Base-by-base conservation (phyloP, 2,797 vertebrate genomes). In the Helarctos malayanus region DNA sequence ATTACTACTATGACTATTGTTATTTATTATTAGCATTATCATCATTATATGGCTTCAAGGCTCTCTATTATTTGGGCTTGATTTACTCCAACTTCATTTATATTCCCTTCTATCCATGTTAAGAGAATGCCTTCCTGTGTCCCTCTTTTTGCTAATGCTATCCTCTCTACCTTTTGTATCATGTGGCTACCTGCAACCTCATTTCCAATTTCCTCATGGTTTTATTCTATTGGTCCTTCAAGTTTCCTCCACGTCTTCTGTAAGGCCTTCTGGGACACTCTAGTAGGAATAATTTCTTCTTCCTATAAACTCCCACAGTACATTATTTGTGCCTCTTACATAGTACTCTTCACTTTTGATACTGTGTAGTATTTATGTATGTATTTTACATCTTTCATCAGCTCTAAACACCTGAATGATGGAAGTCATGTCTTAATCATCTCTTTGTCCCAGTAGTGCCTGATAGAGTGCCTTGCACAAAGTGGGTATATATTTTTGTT, bases 201-300 rank as follows among this genome's bases (percentile, higher is more conserved):
- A 63, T 92, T 57, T 65, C 29, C 27, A 63, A 16, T 38, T 82
- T 88, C 41, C 25, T 82, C n/a, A 45, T 21, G 4, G 16, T 14
- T 91, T 96, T 93, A 94, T 86, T 86, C 27, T 75, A 45, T 61
- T 81, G n/a, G 52, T 41, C n/a, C 38, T 82, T 87, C 15, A 75
- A 71, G 13, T 0, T 83, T 12, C 68, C 83, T 92, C 71, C 7
- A 69, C 41, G 29, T 93, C 9, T 29, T 87, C 38, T 54, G 10
- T 25, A 93, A 41, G 69, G 52, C 5, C 49, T 82, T 93, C 18
- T 47, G 12, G 54, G 35, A 89, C 57, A 92, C 12, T 88, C 25
- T 27, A 88, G 12, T n/a, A 41, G 54, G 56, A 80, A 85, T 63
- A 69, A 54, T 52, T 85, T 81, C 27, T 95, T 85, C n/a, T 45